These are phyloP conservation scores for Mesocricetus auratus DNA, from an alignment of 2,113 vertebrate genomes.

Conservation along the genomic window DNA sequence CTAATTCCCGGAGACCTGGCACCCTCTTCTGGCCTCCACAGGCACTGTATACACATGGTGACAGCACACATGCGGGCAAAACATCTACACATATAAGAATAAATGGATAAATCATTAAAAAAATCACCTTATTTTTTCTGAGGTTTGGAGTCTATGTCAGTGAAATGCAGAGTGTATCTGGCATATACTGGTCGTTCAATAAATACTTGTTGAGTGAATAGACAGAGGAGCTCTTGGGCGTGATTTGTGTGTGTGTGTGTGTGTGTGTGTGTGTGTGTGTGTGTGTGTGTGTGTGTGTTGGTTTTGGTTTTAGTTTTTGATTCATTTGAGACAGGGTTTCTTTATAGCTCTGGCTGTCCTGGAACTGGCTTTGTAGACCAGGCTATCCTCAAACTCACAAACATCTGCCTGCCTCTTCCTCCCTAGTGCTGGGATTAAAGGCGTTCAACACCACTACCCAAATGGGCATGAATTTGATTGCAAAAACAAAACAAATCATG, in stretches of 20 bases:
- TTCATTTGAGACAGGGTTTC: background rate
- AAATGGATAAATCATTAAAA: background rate
- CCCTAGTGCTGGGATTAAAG: background rate
- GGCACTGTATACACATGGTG: background rate
- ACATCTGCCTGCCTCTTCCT: background rate
- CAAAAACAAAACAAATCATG: background rate
- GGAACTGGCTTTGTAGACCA: background rate
- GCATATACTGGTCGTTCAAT: background rate
- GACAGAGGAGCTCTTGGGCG: background rate
- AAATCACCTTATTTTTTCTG: background rate
- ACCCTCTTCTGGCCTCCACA: background rate
- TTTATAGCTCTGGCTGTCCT: background rate
- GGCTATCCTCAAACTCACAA: background rate
- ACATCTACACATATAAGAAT: background rate
- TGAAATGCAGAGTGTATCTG: background rate
- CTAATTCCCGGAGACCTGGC: background rate
- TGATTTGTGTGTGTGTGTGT: background rate
- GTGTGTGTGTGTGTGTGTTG: background rate
- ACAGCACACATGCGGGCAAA: background rate
- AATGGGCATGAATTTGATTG: background rate
- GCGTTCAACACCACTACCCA: background rate
- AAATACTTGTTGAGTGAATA: background rate
- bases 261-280: no score
- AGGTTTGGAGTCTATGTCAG: background rate
- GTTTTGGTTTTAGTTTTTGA: background rate